These are phyloP conservation scores for Drosophila mercatorum DNA, from an alignment of 2,888 invertebrate genomes.

Conservation along the genomic window DNA sequence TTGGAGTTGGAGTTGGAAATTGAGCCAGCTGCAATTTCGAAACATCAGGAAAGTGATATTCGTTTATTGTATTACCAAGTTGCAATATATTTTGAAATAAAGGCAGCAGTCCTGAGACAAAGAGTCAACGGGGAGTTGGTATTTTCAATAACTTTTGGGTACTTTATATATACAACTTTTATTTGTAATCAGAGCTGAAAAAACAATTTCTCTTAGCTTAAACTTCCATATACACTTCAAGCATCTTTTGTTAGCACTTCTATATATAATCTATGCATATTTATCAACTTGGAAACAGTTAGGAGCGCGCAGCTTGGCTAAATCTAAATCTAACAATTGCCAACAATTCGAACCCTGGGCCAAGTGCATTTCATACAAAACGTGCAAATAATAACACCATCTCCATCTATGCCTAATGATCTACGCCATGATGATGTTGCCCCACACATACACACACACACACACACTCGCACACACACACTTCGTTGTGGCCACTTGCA, in stretches of 20 bases:
- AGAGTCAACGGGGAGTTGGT: background rate
- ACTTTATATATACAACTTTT: too few relatives aligned
- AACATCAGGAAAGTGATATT: constrained; percentile 61
- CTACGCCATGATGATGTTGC: constrained; percentile 68
- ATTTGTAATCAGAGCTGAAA: too few relatives aligned
- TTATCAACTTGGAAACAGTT: constrained; percentile 23
- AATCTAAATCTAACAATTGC: constrained; percentile 16
- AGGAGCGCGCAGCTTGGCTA: background rate
- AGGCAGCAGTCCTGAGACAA: too few relatives aligned
- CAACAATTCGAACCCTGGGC: constrained; percentile 27
- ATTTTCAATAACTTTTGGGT: background rate
- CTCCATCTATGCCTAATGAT: constrained; percentile 80
- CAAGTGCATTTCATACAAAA: constrained; percentile 82
- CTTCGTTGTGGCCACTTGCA: constrained; percentile 48
- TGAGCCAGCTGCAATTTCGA: constrained; percentile 66
- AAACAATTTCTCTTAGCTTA: too few relatives aligned
- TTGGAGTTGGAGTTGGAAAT: constrained; percentile 7
- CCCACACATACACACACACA: constrained; percentile 24
- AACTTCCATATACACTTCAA: too few relatives aligned
- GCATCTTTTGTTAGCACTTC: background rate
- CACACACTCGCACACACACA: constrained; percentile 11
- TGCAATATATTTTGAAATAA: constrained; percentile 25
- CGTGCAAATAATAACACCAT: constrained; percentile 84
- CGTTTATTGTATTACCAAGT: constrained; percentile 59
- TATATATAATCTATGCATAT: constrained; percentile 14